A percentile compares a stretch with the other conserved stretches of the same genome.
phyloP scores from a whole-genome alignment of 2,797 vertebrate species.

The Enteromius afrohamiltoni region DNA sequence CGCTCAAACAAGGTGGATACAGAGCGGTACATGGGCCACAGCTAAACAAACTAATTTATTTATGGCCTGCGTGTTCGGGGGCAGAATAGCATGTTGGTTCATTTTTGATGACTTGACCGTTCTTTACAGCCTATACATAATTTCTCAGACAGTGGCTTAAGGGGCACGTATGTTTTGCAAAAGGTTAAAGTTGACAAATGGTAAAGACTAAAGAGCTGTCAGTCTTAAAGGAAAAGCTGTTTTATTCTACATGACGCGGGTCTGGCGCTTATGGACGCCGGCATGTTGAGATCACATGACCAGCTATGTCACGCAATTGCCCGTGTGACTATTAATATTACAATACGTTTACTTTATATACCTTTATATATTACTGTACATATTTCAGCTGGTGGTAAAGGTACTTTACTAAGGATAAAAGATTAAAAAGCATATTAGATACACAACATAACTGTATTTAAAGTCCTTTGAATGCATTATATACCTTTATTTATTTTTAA shows the following conservation, averaged over 20 bases:
- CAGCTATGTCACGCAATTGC: background rate
- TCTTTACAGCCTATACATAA: background rate
- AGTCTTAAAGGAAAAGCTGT: background rate
- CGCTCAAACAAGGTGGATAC: constrained; percentile 54
- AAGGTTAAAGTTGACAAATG: too few species aligned
- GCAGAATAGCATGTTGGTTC: background rate
- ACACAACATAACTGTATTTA: background rate
- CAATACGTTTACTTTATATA: too few species aligned
- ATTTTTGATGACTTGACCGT: background rate
- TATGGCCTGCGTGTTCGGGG: background rate
- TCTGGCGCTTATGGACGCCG: background rate
- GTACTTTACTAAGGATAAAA: background rate
- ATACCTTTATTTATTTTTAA: background rate
- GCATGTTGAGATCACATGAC: constrained; percentile 15
- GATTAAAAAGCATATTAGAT: background rate
- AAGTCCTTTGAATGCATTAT: background rate
- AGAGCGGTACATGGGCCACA: constrained; percentile 62
- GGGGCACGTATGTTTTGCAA: background rate
- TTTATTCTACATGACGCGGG: background rate
- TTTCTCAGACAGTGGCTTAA: background rate
- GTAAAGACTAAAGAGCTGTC: background rate
- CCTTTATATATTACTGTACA: too few species aligned
- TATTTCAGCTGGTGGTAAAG: background rate
- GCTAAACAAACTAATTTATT: background rate
- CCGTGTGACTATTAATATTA: background rate